A percentile compares a stretch with the other conserved stretches of the same genome.
Evolutionary conservation across 2,113 vertebrate genomes (phyloP).

Genomic region (Ginglymostoma cirratum): DNA sequence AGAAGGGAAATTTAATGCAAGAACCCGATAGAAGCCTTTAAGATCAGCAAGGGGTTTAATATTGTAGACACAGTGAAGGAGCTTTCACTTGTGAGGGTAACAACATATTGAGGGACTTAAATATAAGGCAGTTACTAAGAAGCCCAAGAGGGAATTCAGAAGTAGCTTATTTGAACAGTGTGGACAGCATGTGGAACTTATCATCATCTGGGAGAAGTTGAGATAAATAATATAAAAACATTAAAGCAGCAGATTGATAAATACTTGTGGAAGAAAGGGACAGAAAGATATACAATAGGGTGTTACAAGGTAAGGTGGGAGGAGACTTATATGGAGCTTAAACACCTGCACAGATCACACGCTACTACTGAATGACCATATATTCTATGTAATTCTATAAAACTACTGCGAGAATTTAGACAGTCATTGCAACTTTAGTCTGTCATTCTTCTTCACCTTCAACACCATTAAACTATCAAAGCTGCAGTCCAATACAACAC

Average conservation of each 20-base stretch:
- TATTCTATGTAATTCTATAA: background rate
- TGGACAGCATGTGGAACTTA: background rate
- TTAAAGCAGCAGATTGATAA: background rate
- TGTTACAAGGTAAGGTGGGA: background rate
- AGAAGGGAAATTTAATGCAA: too few species aligned
- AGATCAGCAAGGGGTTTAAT: background rate
- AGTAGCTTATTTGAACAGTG: background rate
- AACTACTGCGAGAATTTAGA: background rate
- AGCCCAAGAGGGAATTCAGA: too few species aligned
- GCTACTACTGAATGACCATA: background rate
- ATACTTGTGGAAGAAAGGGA: background rate
- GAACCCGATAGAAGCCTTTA: too few species aligned
- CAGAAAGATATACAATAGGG: background rate
- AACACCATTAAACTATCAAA: slow-evolving; percentile 83
- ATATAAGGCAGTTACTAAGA: too few species aligned
- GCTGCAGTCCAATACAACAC: slow-evolving; percentile 87
- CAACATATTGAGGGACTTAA: background rate
- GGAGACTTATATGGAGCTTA: background rate
- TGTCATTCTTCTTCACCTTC: slow-evolving; percentile 61
- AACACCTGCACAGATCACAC: background rate
- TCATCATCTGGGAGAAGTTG: background rate
- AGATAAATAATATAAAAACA: background rate
- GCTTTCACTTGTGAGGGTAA: background rate
- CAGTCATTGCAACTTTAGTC: background rate
- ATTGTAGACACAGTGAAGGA: background rate